phyloP scores from a whole-genome alignment of 2,797 vertebrate genomes.

The Sebastiscus tertius region DNA sequence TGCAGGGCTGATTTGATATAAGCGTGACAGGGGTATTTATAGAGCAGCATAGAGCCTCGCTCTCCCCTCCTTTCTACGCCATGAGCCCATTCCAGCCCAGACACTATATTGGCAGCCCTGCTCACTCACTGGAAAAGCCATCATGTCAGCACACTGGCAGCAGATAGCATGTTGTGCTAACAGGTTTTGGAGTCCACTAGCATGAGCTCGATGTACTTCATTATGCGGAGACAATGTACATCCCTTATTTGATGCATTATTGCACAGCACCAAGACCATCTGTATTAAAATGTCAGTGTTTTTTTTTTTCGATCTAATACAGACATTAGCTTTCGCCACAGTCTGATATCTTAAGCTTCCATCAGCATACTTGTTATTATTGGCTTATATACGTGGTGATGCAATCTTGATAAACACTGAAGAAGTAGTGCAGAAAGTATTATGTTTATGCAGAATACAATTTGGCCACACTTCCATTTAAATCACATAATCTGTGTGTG shows the following conservation, averaged over 20 bases:
- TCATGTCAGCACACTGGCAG: slow-evolving; percentile 84
- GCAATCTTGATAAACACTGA: slow-evolving; percentile 46
- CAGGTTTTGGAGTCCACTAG: slow-evolving; percentile 73
- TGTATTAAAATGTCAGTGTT: slow-evolving; percentile 65
- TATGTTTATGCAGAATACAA: slow-evolving; percentile 31
- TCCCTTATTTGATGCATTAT: slow-evolving; percentile 66
- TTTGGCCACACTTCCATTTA: background rate
- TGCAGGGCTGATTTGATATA: slow-evolving; percentile 78
- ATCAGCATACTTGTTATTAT: slow-evolving; percentile 56
- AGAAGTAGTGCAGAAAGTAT: slow-evolving; percentile 26
- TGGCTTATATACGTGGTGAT: slow-evolving; percentile 56
- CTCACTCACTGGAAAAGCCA: slow-evolving; percentile 84
- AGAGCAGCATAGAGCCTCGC: slow-evolving; percentile 68
- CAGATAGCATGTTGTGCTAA: slow-evolving; percentile 81
- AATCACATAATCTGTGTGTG: slow-evolving; percentile 15
- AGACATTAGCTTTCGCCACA: slow-evolving; percentile 52
- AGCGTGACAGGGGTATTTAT: slow-evolving; percentile 84
- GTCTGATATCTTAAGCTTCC: slow-evolving; percentile 60
- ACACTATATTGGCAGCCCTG: slow-evolving; percentile 81
- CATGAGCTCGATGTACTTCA: slow-evolving; percentile 65
- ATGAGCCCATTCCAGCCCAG: slow-evolving; percentile 74
- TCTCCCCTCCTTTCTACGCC: slow-evolving; percentile 63
- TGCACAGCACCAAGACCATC: slow-evolving; percentile 57
- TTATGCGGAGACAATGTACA: slow-evolving; percentile 73
- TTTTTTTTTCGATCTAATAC: slow-evolving; percentile 45